Percentiles rank a stretch among this genome's conserved stretches.
phyloP scores from a whole-genome alignment of 2,888 invertebrate genomes.

The Strigamia transsilvanica region DNA sequence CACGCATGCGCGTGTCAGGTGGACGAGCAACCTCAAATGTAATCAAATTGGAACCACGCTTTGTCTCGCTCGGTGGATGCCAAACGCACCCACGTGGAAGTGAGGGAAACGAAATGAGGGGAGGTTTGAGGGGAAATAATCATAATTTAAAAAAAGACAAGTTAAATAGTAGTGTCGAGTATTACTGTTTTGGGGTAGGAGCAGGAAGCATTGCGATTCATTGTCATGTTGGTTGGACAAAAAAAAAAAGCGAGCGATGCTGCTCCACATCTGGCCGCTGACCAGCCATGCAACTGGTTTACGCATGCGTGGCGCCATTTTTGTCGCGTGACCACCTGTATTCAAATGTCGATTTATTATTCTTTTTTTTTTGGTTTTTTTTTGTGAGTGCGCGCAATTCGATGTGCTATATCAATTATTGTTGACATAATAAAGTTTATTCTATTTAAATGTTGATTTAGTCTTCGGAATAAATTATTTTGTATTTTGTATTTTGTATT shows the following conservation, averaged over 20 bases:
- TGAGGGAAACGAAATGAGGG: conserved; percentile 16
- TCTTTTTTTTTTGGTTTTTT: not conserved
- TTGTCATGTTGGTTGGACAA: not conserved
- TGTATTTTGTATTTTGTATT: not conserved
- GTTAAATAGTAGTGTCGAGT: not conserved
- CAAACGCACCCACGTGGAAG: conserved; percentile 23
- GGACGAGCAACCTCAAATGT: conserved; percentile 25
- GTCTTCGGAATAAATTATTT: not conserved
- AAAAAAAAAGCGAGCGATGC: not conserved
- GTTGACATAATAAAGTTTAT: not conserved
- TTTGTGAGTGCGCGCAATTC: not conserved
- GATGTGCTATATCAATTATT: not conserved
- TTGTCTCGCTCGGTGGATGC: conserved; percentile 14
- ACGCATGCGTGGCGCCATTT: conserved; percentile 29
- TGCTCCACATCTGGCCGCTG: conserved; percentile 9
- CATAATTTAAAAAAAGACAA: not conserved
- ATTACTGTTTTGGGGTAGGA: no score
- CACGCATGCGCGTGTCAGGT: conserved; percentile 38
- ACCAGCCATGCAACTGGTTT: not conserved
- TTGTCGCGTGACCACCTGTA: conserved; percentile 36
- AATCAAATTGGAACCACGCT: conserved; percentile 27
- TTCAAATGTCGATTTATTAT: not conserved
- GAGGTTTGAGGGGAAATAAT: not conserved
- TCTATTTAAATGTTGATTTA: not conserved
- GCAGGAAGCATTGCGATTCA: not conserved